Evolutionary conservation across 2,797 vertebrate genomes (phyloP), one percentile per base, ranked within the genome.

Genomic region (Moxostoma hubbsi): DNA sequence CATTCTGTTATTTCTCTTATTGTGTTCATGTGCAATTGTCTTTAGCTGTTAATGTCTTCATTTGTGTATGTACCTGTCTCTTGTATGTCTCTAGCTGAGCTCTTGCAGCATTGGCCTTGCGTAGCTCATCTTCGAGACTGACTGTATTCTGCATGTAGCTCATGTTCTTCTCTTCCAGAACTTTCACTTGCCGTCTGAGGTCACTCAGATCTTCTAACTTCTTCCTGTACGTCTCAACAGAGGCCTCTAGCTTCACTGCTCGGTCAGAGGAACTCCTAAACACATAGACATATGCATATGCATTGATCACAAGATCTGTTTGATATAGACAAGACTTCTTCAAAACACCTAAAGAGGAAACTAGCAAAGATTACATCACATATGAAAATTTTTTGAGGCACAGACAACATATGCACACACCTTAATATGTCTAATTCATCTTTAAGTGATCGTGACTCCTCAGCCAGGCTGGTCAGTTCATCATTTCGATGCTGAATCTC

Each of bases 81-180:
- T 98, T 99, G 83, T 98, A 99, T 0, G 95, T 95, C 89, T 99
- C 98, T 0, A 99, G 92, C 64, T 99, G 98, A 1, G 96, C 89
- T 0, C 98, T 96, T 6, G 96, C 96, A 63, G 96, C 96, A 0
- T 98, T 99, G 81, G 97, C 97, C 82, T 99, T 99, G 86, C 95
- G 96, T 7, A 99, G 91, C 77, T 99, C 98, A 61, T 99, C 97
- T 89, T 99, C 97, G 85, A 99, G 89, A 59, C 95, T 96, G 81
- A 98, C 95, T 0, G 96, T 98, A 86, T 98, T 99, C 58, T 99
- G 96, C 98, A 98, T 97, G 88, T 99, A 98, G 85, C 95, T 97
- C 94, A 96, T 95, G 87, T 98, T 99, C 78, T 97, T 97, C 87
- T 99, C 96, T 84, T 99, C 97, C 87, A 99, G 90, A 47, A 95